Conservation (phyloP, 2,797 vertebrate species). For the Schizopygopsis malacanthus region DNA sequence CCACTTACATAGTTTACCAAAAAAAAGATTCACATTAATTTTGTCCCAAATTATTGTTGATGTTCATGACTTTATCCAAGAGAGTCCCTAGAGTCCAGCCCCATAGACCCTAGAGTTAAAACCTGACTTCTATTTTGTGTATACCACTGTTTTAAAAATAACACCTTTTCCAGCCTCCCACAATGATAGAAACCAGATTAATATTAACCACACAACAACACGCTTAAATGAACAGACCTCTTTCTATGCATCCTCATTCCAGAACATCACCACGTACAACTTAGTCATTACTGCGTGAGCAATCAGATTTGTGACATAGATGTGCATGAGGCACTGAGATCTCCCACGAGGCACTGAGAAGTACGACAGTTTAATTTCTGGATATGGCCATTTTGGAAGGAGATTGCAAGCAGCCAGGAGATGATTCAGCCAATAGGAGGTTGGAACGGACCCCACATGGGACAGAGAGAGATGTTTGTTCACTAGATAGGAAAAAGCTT, state of each 20-base stretch:
- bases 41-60: too few relatives aligned
- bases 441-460: slow-evolving; percentile 10
- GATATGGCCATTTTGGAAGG: slow-evolving; percentile 1
- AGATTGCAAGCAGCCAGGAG: background rate
- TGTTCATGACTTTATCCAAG: too few relatives aligned
- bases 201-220: background rate
- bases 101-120: background rate
- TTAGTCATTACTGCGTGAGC: background rate
- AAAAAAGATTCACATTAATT: too few relatives aligned
- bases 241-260: background rate
- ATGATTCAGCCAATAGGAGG: slow-evolving; percentile 16
- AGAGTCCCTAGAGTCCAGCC: too few relatives aligned
- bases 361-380: slow-evolving; percentile 1
- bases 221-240: background rate
- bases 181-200: background rate
- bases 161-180: background rate
- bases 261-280: background rate
- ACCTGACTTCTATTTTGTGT: background rate
- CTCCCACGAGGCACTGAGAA: background rate
- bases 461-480: slow-evolving; percentile 32
- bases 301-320: slow-evolving; percentile 2
- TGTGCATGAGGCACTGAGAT: background rate
- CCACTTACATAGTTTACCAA: too few relatives aligned
- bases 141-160: background rate
- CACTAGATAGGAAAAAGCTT: slow-evolving; percentile 55